Percentiles rank a stretch among this genome's conserved stretches.
phyloP scores from a whole-genome alignment of 2,797 vertebrate genomes.

The Oophaga sylvatica region DNA sequence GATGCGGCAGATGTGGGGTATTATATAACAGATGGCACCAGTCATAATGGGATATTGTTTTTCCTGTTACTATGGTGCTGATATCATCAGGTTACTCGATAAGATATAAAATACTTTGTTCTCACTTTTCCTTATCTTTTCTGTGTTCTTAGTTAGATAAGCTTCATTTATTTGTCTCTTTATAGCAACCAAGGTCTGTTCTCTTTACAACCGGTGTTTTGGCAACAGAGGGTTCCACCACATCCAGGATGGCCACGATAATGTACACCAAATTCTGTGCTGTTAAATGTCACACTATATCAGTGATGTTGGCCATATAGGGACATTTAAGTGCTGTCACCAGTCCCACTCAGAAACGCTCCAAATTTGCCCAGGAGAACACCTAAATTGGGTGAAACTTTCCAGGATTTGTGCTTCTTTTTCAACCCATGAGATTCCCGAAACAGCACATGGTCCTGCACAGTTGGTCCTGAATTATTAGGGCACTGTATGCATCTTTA shows the following conservation, averaged over 20 bases:
- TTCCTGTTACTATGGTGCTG: neutral
- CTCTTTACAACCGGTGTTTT: neutral
- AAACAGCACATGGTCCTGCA: neutral
- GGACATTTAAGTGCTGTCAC: no score
- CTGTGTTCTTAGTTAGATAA: neutral
- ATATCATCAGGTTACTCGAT: conserved; percentile 8
- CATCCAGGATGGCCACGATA: no score
- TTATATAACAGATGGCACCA: conserved; percentile 37
- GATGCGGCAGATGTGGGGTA: conserved; percentile 24
- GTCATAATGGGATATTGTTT: neutral
- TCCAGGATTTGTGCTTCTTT: no score
- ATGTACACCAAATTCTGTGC: no score
- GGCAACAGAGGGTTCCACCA: neutral
- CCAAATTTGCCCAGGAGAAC: no score
- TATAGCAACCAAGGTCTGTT: neutral
- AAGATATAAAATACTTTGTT: neutral
- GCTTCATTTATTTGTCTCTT: neutral
- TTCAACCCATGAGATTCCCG: no score
- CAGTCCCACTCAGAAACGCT: no score
- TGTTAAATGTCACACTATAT: no score
- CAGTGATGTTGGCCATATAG: no score
- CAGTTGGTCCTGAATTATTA: neutral
- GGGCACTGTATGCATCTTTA: neutral
- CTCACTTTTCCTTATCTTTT: neutral
- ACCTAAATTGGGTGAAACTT: no score